Base-by-base conservation (phyloP, 2,113 vertebrate genomes). In the Otolemur garnettii region DNA sequence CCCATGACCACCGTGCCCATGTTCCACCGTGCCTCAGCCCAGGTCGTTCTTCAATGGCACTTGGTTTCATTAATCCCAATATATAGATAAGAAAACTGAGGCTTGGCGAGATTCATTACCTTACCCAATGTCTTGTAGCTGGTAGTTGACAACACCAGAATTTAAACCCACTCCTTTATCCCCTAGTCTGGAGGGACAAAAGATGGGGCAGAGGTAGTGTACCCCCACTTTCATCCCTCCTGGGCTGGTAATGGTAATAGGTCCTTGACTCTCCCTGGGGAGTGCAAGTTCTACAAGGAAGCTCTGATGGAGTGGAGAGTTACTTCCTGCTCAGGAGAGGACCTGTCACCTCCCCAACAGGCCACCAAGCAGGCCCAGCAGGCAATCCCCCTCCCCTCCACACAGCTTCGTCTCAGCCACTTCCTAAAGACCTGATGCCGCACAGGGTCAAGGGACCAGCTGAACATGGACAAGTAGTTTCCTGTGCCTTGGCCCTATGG, bases 31-130 rank as follows among this genome's bases (percentile, higher is more conserved):
- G 17, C 50, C 55, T 88, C 10, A 53, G 38, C 26, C n/a, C 7
- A 1, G 5, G 35, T 10, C 21, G 0, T 33, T 45, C n/a, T 38
- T 21, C 19, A 33, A 5, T 1, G 17, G 57, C 60, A 68, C 21
- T 38, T 2, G 7, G 30, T 42, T 33, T 71, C 55, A 3, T n/a
- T 35, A 26, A 10, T 84, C 19, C 66, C 80, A 45, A 62, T 96
- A 82, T 30, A 90, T 2, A 53, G 93, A 62, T 59, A 69, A 90
- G 77, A 64, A 85, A 64, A 87, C 21, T 21, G 15, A 94, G 66
- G 69, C 21, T 26, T 19, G 1, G 35, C 53, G 10, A 53, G 5
- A 33, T 24, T 6, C 35, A 30, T 38, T 7, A 18, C 30, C 9
- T 68, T 30, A 9, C 33, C 24, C 28, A 59, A 0, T 2, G 28